Base-by-base conservation (phyloP, 2,888 invertebrate species). In the Pachymerium ferrugineum region DNA sequence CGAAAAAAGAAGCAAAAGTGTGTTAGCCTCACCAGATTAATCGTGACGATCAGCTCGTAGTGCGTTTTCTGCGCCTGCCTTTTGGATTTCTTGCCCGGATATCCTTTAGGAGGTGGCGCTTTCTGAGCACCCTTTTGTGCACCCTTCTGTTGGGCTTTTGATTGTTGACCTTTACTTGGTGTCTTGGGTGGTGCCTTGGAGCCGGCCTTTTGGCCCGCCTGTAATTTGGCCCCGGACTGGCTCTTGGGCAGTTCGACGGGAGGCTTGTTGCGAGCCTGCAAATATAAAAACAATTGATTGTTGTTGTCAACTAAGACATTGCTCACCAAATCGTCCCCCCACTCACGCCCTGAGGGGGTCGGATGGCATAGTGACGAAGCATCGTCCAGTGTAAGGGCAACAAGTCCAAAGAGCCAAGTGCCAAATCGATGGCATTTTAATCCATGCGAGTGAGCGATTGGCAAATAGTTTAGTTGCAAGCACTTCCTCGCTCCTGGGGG, bases 211-310 rank as follows among this genome's bases (percentile, higher is more conserved):
- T 75, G 75, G 14, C 74, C 75, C 25, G 75, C 71, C 16, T 47
- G 71, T 19, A 74, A 25, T 68, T 75, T 75, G 67, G 67, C 31
- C 29, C 74, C 72, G 1, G 75, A 67, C 22, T 70, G 72, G 35
- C 74, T 74, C 54, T 75, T 75, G 14, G 75, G 30, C n/a, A 75
- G 22, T 12, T 91, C 91, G 80, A 92, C 91, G 0, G 89, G 89
- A 73, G 91, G 90, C 84, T 92, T 92, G 85, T 90, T 91, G 80
- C 92, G 88, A 78, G 91, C 91, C 91, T 92, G 84, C 0, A 81
- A 84, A 5, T 16, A 70, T 28, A 69, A 30, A 73, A 35, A 35
- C 69, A 3, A 67, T 0, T 16, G 47, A 72, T 62, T 62, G 62
- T 28, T 3, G 28, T 62, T 14, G n/a, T 22, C 62, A 28, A 10